Base-by-base conservation (phyloP, 2,888 invertebrate species). In the Pseudolycoriella hygida region DNA sequence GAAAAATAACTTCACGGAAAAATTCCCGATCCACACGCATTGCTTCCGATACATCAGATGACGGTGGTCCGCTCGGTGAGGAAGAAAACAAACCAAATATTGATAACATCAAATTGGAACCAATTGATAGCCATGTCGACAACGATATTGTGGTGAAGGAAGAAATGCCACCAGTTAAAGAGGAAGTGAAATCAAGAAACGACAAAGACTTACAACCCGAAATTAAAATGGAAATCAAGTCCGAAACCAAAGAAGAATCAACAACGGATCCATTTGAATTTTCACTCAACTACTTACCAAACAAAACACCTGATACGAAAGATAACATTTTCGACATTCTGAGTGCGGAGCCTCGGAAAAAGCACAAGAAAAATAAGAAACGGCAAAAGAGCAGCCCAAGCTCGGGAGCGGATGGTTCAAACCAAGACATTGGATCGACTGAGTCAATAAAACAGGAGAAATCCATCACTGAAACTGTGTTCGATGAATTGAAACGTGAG, bases 361-460 rank as follows among this genome's bases (percentile, higher is more conserved):
- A 83, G 57, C 86, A 86, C 57, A 86, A 84, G 62, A 86, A 85
- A 69, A 86, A 84, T 56, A 83, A 84, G 58, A 85, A 80, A 61
- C 78, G 80, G 20, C 77, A 80, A 52, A 86, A 84, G 58, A 73
- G 70, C 51, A 25, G 14, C 15, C 39, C 40, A 12, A 17, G 6
- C 73, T 47, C 73, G 74, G 40, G 76, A 76, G 25, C 25, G 4
- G 25, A 25, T 25, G 25, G 25, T 6, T 25, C 25, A 8, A 51
- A n/a, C n/a, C 38, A 39, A 39, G 38, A 39, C 10, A 2, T 20
- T 2, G 38, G n/a, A 30, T 18, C 17, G n/a, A 74, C 74, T 39
- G 68, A 71, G 47, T 73, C 72, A 60, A 47, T 44, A 3, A 44
- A 44, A 30, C 15, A 38, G 25, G 44, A 44, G 25, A 44, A 44